Evolutionary conservation across 2,888 invertebrate species (phyloP).

Genomic region (Netelia virgata): DNA sequence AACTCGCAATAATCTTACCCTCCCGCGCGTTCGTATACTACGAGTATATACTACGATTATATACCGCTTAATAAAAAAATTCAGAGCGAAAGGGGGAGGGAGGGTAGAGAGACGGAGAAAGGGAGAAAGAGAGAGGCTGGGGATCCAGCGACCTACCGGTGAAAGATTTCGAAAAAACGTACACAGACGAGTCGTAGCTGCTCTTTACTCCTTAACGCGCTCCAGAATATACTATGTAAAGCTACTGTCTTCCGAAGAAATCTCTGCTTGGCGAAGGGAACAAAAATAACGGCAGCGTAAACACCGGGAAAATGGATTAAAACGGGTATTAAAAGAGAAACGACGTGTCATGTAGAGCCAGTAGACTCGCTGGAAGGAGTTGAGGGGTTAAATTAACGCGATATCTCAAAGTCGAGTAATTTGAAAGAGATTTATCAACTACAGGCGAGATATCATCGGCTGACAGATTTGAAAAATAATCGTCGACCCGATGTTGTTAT

Average conservation of each 20-base stretch:
- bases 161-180: conserved; percentile 22
- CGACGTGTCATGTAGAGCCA: not conserved
- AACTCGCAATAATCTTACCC: conserved; percentile 78
- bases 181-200: conserved; percentile 8
- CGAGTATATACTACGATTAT: conserved; percentile 10
- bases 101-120: not conserved
- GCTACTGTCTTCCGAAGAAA: not conserved
- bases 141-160: conserved; percentile 3
- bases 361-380: not conserved
- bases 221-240: conserved; percentile 5
- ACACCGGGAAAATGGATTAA: not conserved
- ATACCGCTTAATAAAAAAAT: conserved; percentile 70
- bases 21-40: conserved; percentile 50
- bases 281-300: not conserved
- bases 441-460: too few relatives aligned
- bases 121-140: not conserved
- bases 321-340: conserved; percentile 15
- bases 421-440: not conserved
- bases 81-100: not conserved
- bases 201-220: not conserved
- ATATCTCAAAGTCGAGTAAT: not conserved
- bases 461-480: not conserved
- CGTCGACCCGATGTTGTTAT: not conserved
- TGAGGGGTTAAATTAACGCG: not conserved
- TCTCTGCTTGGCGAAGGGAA: not conserved